Evolutionary conservation across 2,797 vertebrate genomes (phyloP), one percentile per base, ranked within the genome.

Genomic region (Rhynchotus rufescens): DNA sequence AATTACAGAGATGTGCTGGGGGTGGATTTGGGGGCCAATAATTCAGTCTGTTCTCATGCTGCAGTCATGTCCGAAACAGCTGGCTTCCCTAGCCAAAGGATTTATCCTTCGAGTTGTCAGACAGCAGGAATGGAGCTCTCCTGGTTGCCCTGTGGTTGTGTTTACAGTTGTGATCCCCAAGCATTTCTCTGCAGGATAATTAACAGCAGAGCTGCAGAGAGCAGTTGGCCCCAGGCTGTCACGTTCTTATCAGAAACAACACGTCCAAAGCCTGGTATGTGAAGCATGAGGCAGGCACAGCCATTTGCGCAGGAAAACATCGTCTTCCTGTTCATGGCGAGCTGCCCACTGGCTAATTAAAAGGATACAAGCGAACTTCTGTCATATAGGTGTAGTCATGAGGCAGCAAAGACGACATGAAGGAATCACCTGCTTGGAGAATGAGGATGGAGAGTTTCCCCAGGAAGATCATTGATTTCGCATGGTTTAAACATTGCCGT

Each of bases 161-260:
- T 79, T 87, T 40, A 65, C 25, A 67, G 32, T 77, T 90, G 64
- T 60, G 91, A 88, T 86, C 75, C 57, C 69, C 44, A 78, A 84
- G 38, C 62, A 30, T 30, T 34, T 75, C 78, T 86, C 86, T 85
- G 62, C 82, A 88, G 73, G 47, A 79, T 94, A 87, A 91, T 89
- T 80, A 88, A 36, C 36, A 81, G 76, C 79, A 79, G 51, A 84
- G 73, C 22, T 52, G 66, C 32, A 64, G 79, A 78, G 42, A 90
- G 76, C 26, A 52, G 30, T 61, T 89, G 67, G 44, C 88, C 65
- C 15, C 61, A 84, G 78, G 80, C 62, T 90, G 77, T 81, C 59
- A 81, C 38, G 44, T 67, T 86, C 57, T 92, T 86, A 92, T 89
- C 86, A 81, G 73, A 83, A 75, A 83, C 78, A 85, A 80, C 73